phyloP scores from a whole-genome alignment of 1,140 invertebrate species.

The Cotesia glomerata region DNA sequence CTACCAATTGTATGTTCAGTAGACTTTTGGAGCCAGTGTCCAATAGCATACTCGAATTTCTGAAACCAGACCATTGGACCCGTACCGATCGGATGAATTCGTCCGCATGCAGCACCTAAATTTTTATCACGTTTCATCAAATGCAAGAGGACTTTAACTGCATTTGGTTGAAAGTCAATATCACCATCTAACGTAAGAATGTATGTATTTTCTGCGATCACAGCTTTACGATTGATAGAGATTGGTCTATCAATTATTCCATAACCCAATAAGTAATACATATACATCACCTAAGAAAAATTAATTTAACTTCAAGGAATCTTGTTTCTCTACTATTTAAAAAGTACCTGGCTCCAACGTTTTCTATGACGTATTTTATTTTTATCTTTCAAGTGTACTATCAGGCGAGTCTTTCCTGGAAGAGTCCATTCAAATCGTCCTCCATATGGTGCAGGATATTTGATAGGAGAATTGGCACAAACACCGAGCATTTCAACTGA shows the following conservation, averaged over 20 bases:
- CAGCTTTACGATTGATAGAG: slow-evolving; percentile 72
- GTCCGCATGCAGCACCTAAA: slow-evolving; percentile 88
- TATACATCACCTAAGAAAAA: slow-evolving; percentile 81
- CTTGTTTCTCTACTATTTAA: background rate
- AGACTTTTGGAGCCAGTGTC: slow-evolving; percentile 95
- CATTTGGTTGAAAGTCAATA: slow-evolving; percentile 88
- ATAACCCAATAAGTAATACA: slow-evolving; percentile 90
- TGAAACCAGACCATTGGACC: slow-evolving; percentile 94
- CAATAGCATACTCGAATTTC: slow-evolving; percentile 92
- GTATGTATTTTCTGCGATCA: slow-evolving; percentile 86
- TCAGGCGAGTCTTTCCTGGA: slow-evolving; percentile 85
- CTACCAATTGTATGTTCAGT: slow-evolving; percentile 91
- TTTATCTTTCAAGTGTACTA: slow-evolving; percentile 89
- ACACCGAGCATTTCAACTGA: slow-evolving; percentile 70
- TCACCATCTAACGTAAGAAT: slow-evolving; percentile 92
- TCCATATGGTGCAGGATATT: slow-evolving; percentile 86
- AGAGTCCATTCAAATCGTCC: slow-evolving; percentile 84
- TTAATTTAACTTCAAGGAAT: background rate
- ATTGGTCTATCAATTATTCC: slow-evolving; percentile 77
- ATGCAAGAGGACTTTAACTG: slow-evolving; percentile 85
- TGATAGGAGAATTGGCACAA: slow-evolving; percentile 74
- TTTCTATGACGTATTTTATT: slow-evolving; percentile 85
- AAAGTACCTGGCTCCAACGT: slow-evolving; percentile 74
- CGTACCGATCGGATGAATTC: slow-evolving; percentile 89
- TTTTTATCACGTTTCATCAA: slow-evolving; percentile 90